A percentile compares a stretch with the other conserved stretches of the same genome.
phyloP scores from a whole-genome alignment of 2,888 invertebrate genomes.

The Palloptera scutellata region DNA sequence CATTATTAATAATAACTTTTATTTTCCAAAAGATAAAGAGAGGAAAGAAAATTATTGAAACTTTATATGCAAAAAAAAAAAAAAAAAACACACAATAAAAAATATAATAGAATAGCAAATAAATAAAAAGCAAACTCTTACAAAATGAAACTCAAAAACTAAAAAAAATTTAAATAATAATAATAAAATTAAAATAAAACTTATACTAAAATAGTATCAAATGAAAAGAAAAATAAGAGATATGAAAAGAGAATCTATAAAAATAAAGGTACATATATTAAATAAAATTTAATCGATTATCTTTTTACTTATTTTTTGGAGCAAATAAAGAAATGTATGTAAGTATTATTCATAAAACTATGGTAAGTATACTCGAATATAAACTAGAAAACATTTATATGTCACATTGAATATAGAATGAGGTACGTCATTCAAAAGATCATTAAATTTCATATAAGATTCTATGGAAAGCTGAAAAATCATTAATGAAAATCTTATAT shows the following conservation, averaged over 20 bases:
- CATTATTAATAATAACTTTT: too few species aligned
- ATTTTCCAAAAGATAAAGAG: background rate
- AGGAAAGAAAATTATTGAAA: constrained; percentile 1
- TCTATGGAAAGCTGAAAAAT: too few species aligned
- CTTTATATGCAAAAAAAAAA: constrained; percentile 8
- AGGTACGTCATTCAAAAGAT: too few species aligned
- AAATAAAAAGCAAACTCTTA: background rate
- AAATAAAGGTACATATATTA: background rate
- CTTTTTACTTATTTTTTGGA: constrained; percentile 4
- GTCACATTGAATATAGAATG: too few species aligned
- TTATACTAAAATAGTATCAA: constrained; percentile 1
- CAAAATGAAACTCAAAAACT: background rate
- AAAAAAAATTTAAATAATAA: constrained; percentile 26
- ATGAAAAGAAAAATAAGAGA: constrained; percentile 5
- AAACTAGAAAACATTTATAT: too few species aligned
- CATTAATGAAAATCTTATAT: too few species aligned
- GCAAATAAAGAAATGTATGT: constrained; percentile 15
- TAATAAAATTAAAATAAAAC: constrained; percentile 17
- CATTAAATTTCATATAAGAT: too few species aligned
- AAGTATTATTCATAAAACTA: too few species aligned
- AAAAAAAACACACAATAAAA: constrained; percentile 9
- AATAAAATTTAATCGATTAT: constrained; percentile 16
- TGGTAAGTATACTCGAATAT: too few species aligned
- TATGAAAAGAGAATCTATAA: background rate
- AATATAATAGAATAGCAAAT: constrained; percentile 6